phyloP scores from a whole-genome alignment of 2,113 vertebrate species.

The Plectropomus leopardus region DNA sequence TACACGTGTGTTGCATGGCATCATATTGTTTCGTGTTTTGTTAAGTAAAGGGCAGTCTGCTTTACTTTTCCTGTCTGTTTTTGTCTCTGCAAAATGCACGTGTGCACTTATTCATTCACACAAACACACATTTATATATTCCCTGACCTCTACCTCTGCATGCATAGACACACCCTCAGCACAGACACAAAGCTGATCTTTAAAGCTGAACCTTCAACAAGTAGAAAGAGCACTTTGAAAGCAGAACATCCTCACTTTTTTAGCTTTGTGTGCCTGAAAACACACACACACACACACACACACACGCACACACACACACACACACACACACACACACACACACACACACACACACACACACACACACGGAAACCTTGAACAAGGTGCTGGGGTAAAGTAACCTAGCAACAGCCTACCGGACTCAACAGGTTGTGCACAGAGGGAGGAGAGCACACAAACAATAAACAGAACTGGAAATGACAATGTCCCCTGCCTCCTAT shows the following conservation, averaged over 20 bases:
- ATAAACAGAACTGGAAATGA: conserved; percentile 56
- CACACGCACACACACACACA: no score
- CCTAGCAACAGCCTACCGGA: conserved; percentile 78
- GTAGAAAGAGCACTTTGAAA: conserved; percentile 10
- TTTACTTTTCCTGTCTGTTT: conserved; percentile 16
- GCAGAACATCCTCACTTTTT: conserved; percentile 20
- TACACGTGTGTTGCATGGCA: neutral
- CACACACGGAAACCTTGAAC: conserved; percentile 27
- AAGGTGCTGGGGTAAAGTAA: conserved; percentile 67
- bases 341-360: conserved; percentile 7
- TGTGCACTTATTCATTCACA: neutral
- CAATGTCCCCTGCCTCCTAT: conserved; percentile 37
- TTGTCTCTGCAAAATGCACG: conserved; percentile 21
- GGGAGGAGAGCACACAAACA: conserved; percentile 57
- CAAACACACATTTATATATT: conserved; percentile 18
- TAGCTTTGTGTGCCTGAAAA: neutral
- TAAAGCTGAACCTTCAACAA: no score
- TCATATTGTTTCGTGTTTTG: neutral
- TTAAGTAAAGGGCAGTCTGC: conserved; percentile 19
- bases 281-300: no score
- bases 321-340: neutral
- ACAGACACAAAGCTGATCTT: neutral
- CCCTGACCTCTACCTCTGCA: neutral
- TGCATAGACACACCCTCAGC: neutral
- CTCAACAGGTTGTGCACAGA: conserved; percentile 71